Evolutionary conservation across 2,113 vertebrate genomes (phyloP), one percentile per base, ranked within the genome.

Genomic region (Carassius auratus): DNA sequence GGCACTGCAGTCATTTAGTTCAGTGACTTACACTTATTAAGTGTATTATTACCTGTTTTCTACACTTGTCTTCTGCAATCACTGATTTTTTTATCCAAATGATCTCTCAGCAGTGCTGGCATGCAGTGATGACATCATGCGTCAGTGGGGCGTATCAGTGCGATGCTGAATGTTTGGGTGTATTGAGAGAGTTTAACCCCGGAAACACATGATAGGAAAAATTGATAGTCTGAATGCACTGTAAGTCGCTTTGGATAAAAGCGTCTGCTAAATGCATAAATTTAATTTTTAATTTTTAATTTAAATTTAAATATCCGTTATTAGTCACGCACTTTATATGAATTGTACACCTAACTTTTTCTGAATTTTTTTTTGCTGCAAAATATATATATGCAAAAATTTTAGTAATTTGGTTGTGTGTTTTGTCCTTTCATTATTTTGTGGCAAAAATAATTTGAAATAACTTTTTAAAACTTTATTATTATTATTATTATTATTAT

Each of bases 41-140:
- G 33, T 73, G 33, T 73, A 83, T 38, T 38, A 57, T 71, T 79
- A 57, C 48, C 55, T 59, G 26, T 85, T 78, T 23, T 85, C 23
- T 55, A 36, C 64, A 36, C 59, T 66, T 38, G 59, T 5, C 5
- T 62, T 61, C 21, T 23, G 26, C 52, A n/a, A 55, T 42, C 33
- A 61, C 36, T 83, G 30, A 83, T 48, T 42, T 59, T 59, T 19
- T 23, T 55, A 17, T 8, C 13, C 4, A 5, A n/a, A 69, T 19
- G 12, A 30, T 82, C 45, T 8, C 45, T 82, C 48, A 36, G 26
- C 26, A 82, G 64, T 68, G 33, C 15, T 17, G 42, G 14, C n/a
- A 66, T 45, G 61, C 36, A 48, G n/a, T 66, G 36, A 81, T 48
- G 61, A 30, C 78, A 52, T 82, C 45, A 33, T 55, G 48, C 26